Conservation (phyloP, 1,140 invertebrate species). For the Nephotettix cincticeps region DNA sequence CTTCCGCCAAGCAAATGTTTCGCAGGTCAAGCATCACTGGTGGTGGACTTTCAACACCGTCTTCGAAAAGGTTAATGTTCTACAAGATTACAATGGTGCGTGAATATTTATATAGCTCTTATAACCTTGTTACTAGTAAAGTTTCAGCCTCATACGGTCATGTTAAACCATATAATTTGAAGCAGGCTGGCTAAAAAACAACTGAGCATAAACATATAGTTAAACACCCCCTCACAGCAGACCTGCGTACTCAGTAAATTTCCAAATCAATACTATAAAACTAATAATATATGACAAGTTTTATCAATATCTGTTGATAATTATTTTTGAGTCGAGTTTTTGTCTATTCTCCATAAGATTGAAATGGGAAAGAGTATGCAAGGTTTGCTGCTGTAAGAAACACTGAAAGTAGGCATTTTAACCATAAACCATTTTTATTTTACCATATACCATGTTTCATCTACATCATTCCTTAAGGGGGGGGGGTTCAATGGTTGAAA, state of each 20-base stretch:
- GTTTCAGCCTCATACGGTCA: neutral
- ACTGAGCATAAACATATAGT: neutral
- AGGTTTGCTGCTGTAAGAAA: no score
- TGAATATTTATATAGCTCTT: neutral
- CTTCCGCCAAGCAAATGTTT: constrained; percentile 93
- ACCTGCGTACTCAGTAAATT: neutral
- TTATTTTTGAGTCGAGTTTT: no score
- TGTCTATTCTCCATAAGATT: no score
- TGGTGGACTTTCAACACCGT: constrained; percentile 95
- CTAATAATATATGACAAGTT: no score
- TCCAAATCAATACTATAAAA: neutral
- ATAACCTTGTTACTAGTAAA: neutral
- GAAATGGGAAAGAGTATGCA: no score
- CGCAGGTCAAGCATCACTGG: constrained; percentile 99
- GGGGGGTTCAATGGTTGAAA: no score
- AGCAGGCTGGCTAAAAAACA: neutral
- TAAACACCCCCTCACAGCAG: neutral
- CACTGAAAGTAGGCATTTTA: no score
- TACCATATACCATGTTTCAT: no score
- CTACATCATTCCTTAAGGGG: no score
- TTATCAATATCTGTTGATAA: no score
- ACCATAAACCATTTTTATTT: no score
- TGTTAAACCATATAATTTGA: neutral
- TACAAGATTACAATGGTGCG: constrained; percentile 67
- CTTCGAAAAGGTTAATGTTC: constrained; percentile 72